These are phyloP conservation scores for Thamnaconus septentrionalis DNA, from an alignment of 2,113 vertebrate species.

Conservation along the genomic window DNA sequence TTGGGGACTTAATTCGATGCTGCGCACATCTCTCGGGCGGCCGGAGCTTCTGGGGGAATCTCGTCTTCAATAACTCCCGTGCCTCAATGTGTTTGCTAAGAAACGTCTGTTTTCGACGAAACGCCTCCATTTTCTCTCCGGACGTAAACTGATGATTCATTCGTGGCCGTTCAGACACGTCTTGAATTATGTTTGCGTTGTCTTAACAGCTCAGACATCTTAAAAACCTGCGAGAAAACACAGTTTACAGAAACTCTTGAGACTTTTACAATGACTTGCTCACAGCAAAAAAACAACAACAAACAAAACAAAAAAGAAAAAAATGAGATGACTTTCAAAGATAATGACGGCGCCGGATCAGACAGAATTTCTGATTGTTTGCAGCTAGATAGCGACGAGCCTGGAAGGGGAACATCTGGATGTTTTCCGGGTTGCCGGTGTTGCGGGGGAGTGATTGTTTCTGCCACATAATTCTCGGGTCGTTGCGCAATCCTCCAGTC, in stretches of 20 bases:
- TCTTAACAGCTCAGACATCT: too few relatives aligned
- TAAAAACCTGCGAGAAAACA: too few relatives aligned
- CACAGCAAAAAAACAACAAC: neutral
- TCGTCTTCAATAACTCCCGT: neutral
- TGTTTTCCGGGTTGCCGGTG: conserved; percentile 12
- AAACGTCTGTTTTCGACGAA: too few relatives aligned
- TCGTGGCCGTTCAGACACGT: too few relatives aligned
- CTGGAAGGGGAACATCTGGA: conserved; percentile 57
- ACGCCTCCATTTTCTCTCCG: too few relatives aligned
- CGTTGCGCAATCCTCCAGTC: conserved; percentile 46
- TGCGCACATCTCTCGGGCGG: conserved; percentile 13
- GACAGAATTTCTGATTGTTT: conserved; percentile 9
- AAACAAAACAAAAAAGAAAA: too few relatives aligned
- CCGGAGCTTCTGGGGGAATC: conserved; percentile 24
- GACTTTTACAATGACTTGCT: conserved; percentile 27
- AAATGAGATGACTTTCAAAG: neutral
- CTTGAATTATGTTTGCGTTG: too few relatives aligned
- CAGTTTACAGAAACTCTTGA: conserved; percentile 18
- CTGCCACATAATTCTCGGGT: conserved; percentile 26
- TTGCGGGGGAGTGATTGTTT: conserved; percentile 38
- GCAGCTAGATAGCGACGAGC: conserved; percentile 23
- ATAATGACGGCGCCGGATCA: neutral
- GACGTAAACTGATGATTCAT: too few relatives aligned
- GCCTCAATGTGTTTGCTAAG: too few relatives aligned
- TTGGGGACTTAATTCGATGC: conserved; percentile 37